Base-by-base conservation (phyloP, 2,113 vertebrate genomes). In the Plecotus auritus region DNA sequence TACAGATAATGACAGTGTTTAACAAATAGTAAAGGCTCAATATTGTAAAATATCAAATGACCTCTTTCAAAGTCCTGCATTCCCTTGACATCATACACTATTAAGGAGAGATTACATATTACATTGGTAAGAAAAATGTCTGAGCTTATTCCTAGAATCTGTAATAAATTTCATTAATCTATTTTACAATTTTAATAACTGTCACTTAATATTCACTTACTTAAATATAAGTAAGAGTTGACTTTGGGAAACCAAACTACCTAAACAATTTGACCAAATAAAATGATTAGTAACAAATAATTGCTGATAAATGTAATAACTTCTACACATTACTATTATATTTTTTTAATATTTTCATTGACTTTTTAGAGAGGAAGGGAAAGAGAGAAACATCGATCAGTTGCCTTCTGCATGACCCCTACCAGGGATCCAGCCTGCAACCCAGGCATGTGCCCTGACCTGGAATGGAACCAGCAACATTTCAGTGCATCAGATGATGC, bases 271-370 rank as follows among this genome's bases (percentile, higher is more conserved):
- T 85, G 77, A 88, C 37, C 20, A 85, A 96, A 86, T 90, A 76
- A 96, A 84, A 86, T 90, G 32, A 95, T 42, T 49, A 81, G 40
- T 59, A 92, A 74, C 12, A 77, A 92, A 67, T 96, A 67, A 85
- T 28, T 88, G 28, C 20, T 88, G 28, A 95, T 91, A 77, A 64
- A 70, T 61, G 16, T 51, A 85, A 7, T 28, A 85, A 70, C 9
- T 47, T 95, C 37, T 76, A 61, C 59, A 61, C 4, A 61, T 61
- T 61, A 28, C 10, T 61, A 61, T 30, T 61, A 12, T 61, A 61
- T n/a, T n/a, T 61, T 61, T 61, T 30, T 12, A 66, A 66, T 66
- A 66, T 66, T 66, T 66, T 32, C 28, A 32, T 66, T 32, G 61
- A 66, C 30, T 14, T 32, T 66, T 64, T 30, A 66, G 28, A 66